phyloP scores from a whole-genome alignment of 2,888 invertebrate species.

The Lordiphosa andalusiaca region DNA sequence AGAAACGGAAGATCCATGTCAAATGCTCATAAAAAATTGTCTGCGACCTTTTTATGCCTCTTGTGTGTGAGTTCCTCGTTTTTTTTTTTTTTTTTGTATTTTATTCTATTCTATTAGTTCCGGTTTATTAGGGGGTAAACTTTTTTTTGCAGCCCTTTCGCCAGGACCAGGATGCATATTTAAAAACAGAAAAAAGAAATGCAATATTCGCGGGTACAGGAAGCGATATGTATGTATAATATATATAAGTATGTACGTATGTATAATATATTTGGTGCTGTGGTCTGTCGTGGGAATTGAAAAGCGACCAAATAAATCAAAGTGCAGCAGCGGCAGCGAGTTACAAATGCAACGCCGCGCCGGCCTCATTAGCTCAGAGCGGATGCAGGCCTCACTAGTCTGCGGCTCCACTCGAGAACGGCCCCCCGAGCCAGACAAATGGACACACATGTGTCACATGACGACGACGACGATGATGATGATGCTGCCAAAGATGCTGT shows the following conservation, averaged over 20 bases:
- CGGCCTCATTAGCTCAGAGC: conserved; percentile 63
- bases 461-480: too few relatives aligned
- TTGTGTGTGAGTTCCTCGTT: conserved; percentile 11
- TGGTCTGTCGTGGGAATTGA: conserved; percentile 63
- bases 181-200: conserved; percentile 30
- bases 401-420: conserved; percentile 51
- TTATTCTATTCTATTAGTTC: conserved; percentile 58
- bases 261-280: conserved; percentile 11
- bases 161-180: conserved; percentile 63
- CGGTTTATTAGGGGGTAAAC: conserved; percentile 69
- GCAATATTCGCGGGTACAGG: conserved; percentile 74
- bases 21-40: conserved; percentile 71
- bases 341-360: conserved; percentile 18
- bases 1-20: conserved; percentile 58
- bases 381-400: conserved; percentile 63
- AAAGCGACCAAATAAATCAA: conserved; percentile 66
- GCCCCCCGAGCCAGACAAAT: conserved; percentile 31
- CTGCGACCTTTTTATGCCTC: conserved; percentile 49
- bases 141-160: conserved; percentile 62
- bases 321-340: conserved; percentile 51
- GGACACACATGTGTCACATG: conserved; percentile 47
- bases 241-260: conserved; percentile 3
- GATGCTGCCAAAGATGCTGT: too few relatives aligned
- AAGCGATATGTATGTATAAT: conserved; percentile 27
- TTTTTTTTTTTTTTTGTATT: background rate